phyloP scores from a whole-genome alignment of 2,888 invertebrate genomes.

The Stramonita haemastoma region DNA sequence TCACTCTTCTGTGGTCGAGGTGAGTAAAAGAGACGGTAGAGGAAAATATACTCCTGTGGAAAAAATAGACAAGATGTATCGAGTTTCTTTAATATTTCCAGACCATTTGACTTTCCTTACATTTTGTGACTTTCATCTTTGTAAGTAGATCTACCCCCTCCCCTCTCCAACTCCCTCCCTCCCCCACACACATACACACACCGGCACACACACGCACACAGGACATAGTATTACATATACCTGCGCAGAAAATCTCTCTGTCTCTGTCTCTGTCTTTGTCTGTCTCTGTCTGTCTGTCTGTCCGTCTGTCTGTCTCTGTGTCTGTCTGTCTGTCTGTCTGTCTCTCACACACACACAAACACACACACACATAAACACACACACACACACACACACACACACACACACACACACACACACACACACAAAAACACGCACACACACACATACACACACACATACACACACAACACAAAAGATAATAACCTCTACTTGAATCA shows the following conservation, averaged over 20 bases:
- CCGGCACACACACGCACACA: not conserved
- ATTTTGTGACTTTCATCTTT: not conserved
- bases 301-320: too few relatives aligned
- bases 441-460: not conserved
- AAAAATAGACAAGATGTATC: not conserved
- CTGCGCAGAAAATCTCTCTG: too few relatives aligned
- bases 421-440: not conserved
- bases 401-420: not conserved
- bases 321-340: too few relatives aligned
- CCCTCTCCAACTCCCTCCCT: not conserved
- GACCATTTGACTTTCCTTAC: not conserved
- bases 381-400: not conserved
- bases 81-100: not conserved
- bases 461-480: not conserved
- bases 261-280: too few relatives aligned
- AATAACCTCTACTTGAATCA: too few relatives aligned
- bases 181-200: not conserved
- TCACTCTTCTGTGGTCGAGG: slow-evolving; percentile 27
- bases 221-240: too few relatives aligned
- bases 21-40: not conserved
- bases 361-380: not conserved
- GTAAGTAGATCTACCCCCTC: not conserved
- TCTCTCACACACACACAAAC: not conserved
- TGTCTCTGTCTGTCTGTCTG: too few relatives aligned
- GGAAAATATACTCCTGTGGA: not conserved